Evolutionary conservation across 2,113 vertebrate species (phyloP).

Genomic region (Corythornis madagascariensis): DNA sequence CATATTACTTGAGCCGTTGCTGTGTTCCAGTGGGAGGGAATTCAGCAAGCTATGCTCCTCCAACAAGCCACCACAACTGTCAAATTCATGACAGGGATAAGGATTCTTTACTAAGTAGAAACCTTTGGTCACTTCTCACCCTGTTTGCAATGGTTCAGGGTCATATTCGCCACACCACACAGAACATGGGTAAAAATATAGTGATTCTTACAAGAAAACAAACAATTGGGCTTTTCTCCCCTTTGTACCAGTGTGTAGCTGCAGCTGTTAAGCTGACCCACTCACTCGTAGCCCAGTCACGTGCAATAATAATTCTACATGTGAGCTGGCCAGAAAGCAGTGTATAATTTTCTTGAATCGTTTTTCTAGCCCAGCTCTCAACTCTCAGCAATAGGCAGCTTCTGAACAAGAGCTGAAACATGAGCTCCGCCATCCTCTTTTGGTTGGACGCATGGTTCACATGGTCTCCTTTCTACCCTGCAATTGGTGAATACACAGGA

Average conservation of each 20-base stretch:
- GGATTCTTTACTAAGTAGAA: neutral
- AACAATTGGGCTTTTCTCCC: neutral
- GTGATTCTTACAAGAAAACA: neutral
- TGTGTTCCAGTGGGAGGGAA: neutral
- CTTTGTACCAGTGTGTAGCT: neutral
- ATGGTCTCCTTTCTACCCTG: neutral
- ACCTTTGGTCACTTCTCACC: neutral
- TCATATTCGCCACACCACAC: rapidly evolving
- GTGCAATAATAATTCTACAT: neutral
- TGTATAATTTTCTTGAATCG: neutral
- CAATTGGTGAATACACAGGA: neutral
- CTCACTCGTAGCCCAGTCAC: neutral
- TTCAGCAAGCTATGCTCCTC: neutral
- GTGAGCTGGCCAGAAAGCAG: neutral
- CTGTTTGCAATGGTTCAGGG: neutral
- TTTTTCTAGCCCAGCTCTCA: neutral
- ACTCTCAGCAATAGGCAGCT: neutral
- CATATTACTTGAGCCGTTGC: neutral
- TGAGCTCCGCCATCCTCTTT: neutral
- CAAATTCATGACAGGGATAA: rapidly evolving
- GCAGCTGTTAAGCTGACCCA: neutral
- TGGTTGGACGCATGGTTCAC: neutral
- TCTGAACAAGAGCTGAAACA: neutral
- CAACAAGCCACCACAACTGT: neutral
- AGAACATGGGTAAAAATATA: neutral